Base-by-base conservation (phyloP, 2,113 vertebrate genomes). In the Scortum barcoo region DNA sequence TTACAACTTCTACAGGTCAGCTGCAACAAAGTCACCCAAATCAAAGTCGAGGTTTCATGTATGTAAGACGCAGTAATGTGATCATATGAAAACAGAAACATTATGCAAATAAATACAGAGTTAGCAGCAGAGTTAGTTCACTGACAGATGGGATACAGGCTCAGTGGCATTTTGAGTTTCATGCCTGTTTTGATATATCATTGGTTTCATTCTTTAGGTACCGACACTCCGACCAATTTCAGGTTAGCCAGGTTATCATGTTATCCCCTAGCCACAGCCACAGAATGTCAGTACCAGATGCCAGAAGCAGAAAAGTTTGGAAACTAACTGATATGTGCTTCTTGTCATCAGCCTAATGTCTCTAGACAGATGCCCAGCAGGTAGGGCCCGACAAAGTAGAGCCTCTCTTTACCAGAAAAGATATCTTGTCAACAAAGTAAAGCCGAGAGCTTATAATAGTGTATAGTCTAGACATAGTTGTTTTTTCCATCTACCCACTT, bases 1-100 rank as follows among this genome's bases (percentile, higher is more conserved):
- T 74, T 28, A 67, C 74, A 54, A 58, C 28, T 76, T 26, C 28
- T 63, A 71, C 68, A 77, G 83, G 80, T 86, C 68, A 78, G 7
- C 63, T 48, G 62, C 10, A 54, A 72, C 24, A 54, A 84, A 83
- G 54, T 5, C 20, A 33, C 44, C 54, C 1, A 44, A 67, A 71
- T 76, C 58, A 58, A 42, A 17, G 33, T 14, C 38, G 63, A 54
- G 40, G 33, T 33, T 40, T 61, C 17, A 54, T 26, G 19, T 44
- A 48, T 54, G 60, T 61, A 28, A 38, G 24, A 3, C 33, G 71
- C 44, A 26, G 3, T 60, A 3, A 2, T 66, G 24, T 33, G 81
- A 62, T 71, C 53, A 36, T 26, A 36, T 61, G 24, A 36, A 44
- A 71, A 36, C 71, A 73, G 30, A 75, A 66, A 76, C 60, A 22